Evolutionary conservation across 2,888 invertebrate genomes (phyloP), one percentile per base, ranked within the genome.

Genomic region (Gymnosoma rotundatum): DNA sequence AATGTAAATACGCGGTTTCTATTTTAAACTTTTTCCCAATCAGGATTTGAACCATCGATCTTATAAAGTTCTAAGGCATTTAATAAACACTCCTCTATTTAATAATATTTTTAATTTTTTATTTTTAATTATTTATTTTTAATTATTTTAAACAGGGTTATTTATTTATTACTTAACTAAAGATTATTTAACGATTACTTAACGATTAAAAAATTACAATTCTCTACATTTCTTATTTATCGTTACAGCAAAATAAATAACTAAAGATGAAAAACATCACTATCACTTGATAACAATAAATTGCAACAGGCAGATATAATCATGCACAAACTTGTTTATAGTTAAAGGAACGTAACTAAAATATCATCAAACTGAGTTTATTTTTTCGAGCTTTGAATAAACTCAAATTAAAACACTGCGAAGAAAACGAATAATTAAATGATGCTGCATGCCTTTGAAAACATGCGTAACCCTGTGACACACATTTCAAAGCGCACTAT

Each of bases 381-480:
- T 32, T 32, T 32, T 32, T 32, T 8, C 32, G 32, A n/a, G n/a
- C n/a, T n/a, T n/a, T n/a, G n/a, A n/a, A n/a, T 72, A 60, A 72
- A 2, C n/a, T 48, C 3, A 18, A 42, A 72, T 48, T 21, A 45
- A 45, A 70, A 38, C 8, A 42, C 42, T 38, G n/a, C 45, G 21
- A 21, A 2, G 6, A n/a, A 72, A 10, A 48, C 10, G 5, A 25
- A 16, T 7, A 48, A 50, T 21, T n/a, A 14, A 45, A 70, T 78
- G 54, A 78, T 58, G 69, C 32, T 21, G 52, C 66, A 69, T 76
- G 72, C 56, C 56, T 61, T 67, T 45, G 6, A 79, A 72, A 72
- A 64, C 67, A 80, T 80, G 83, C 66, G 21, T 58, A 80, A 80
- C 72, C 80, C 80, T 79, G 66, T 83, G 79, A 83, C 83, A 83